phyloP scores from a whole-genome alignment of 64 coral and sea anemone species.

The Montipora cactus region DNA sequence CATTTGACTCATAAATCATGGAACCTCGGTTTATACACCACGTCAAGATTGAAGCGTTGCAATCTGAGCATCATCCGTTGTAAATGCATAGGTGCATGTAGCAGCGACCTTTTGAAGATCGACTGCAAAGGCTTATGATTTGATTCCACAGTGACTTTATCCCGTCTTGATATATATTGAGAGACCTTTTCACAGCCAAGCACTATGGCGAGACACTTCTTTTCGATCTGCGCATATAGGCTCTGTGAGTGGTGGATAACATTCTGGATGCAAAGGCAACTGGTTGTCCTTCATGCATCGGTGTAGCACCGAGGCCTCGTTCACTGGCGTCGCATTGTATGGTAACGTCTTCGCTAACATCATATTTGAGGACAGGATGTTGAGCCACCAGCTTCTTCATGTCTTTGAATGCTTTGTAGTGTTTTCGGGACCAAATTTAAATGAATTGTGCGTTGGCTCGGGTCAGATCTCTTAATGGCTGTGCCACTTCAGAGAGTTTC shows the following conservation, averaged over 20 bases:
- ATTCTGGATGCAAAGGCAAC: neutral
- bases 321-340: neutral
- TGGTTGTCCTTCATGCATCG: neutral
- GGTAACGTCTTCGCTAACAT: too few species aligned
- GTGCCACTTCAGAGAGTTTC: too few species aligned
- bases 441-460: too few species aligned
- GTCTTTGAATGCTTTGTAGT: conserved; percentile 27
- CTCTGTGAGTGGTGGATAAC: neutral
- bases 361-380: conserved; percentile 2
- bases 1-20: too few species aligned
- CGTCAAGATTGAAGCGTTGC: conserved; percentile 34
- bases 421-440: neutral
- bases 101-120: neutral
- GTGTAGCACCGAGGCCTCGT: neutral
- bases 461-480: conserved; percentile 17
- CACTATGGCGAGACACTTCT: neutral
- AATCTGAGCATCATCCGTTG: conserved; percentile 26
- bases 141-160: neutral
- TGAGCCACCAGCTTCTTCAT: too few species aligned
- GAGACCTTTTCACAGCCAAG: neutral
- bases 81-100: too few species aligned
- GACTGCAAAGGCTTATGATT: neutral
- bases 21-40: conserved; percentile 19
- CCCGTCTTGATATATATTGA: neutral
- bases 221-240: neutral